Evolutionary conservation across 2,797 vertebrate genomes (phyloP), one percentile per base, ranked within the genome.

Genomic region (Lerista edwardsae): DNA sequence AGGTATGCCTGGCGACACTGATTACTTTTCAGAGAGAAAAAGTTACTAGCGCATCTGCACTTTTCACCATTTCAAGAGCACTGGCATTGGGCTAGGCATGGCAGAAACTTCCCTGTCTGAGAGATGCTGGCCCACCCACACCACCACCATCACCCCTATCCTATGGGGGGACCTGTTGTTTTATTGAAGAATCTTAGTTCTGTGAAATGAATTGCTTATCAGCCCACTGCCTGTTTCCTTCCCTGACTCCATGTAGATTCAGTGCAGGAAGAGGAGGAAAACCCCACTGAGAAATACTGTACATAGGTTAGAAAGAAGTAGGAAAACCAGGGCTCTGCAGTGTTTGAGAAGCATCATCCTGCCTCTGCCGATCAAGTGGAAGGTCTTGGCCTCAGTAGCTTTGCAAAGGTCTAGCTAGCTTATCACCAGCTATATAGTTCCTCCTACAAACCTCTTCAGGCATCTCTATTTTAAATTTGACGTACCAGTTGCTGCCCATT

Each of bases 201-300:
- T 75, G 82, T 94, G 85, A 92, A 90, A 92, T 89, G 81, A 93
- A 57, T 87, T 85, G 90, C 55, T 91, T 89, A 90, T 82, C 55
- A 72, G 67, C 75, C 29, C 36, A 68, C 61, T 88, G 88, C 85
- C 84, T 90, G 0, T 89, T 79, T 62, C 83, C 73, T 88, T 93
- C 87, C 61, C 55, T 75, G 29, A 67, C 92, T 93, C 68, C 57
- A n/a, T 90, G 86, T 86, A 82, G 51, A 84, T 92, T 92, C 55
- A 86, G 89, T 89, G 88, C 80, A 80, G 71, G 82, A 91, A 91
- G 84, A 1, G 19, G n/a, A 65, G 44, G 39, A 80, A 44, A 15
- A 91, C 90, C 82, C 79, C 67, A 79, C 75, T 86, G 83, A 86
- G 86, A 75, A 83, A 80, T 83, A n/a, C n/a, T n/a, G n/a, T n/a